Evolutionary conservation across 1,140 invertebrate species (phyloP).

Genomic region (Acyrthosiphon pisum): DNA sequence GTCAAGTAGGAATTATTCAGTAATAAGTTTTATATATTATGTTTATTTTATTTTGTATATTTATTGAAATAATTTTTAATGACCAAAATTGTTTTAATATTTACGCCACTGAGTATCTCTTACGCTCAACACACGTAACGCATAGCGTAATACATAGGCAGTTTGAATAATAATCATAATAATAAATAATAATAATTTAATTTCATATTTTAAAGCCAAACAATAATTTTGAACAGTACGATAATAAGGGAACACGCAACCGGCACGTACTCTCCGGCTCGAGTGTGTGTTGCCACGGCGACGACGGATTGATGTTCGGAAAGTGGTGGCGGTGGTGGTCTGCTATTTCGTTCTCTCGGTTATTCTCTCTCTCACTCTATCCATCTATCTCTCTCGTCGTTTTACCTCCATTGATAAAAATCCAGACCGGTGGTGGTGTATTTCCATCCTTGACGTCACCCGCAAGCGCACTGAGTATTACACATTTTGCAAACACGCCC

Average conservation of each 20-base stretch:
- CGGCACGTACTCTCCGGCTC: not conserved
- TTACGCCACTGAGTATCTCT: not conserved
- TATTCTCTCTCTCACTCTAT: not conserved
- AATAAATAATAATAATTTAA: not conserved
- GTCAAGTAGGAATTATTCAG: not conserved
- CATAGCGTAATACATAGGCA: not conserved
- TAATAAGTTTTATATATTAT: not conserved
- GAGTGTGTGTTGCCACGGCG: constrained; percentile 14
- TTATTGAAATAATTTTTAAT: not conserved
- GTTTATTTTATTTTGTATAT: not conserved
- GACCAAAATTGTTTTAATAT: not conserved
- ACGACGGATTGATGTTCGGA: not conserved
- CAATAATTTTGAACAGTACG: not conserved
- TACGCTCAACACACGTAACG: not conserved
- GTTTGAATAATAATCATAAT: not conserved
- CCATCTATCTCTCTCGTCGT: not conserved
- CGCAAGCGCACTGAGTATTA: constrained; percentile 1
- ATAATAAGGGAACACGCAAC: not conserved
- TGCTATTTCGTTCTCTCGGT: not conserved
- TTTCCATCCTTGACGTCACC: constrained; percentile 21
- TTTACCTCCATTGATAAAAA: constrained; percentile 43
- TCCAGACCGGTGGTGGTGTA: not conserved
- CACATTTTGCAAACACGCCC: constrained; percentile 15
- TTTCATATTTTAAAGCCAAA: not conserved
- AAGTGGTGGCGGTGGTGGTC: not conserved